Conservation (phyloP, 2,888 invertebrate species). For the Stenolophus ochropezus region DNA sequence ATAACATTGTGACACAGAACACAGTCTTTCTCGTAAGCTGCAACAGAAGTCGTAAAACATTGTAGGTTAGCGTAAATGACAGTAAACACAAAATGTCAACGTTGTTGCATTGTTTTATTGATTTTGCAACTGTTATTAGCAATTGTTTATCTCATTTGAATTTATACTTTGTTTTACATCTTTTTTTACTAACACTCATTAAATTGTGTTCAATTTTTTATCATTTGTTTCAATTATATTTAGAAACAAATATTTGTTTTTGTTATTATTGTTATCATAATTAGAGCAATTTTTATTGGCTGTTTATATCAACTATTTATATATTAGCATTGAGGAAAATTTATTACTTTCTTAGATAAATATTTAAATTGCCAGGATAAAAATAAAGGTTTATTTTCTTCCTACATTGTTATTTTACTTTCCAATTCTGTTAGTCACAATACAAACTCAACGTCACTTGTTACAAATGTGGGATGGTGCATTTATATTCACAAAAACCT, state of each 20-base stretch:
- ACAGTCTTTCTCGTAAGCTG: neutral
- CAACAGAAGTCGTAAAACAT: neutral
- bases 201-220: too few species aligned
- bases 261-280: conserved; percentile 34
- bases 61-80: neutral
- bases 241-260: neutral
- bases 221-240: too few species aligned
- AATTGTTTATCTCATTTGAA: neutral
- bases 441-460: too few species aligned
- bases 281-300: conserved; percentile 6
- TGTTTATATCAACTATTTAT: conserved; percentile 25
- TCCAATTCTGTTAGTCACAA: neutral
- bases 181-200: neutral
- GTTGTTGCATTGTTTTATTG: neutral
- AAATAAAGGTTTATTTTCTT: conserved; percentile 31
- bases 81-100: neutral
- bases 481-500: too few species aligned
- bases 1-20: neutral
- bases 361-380: conserved; percentile 18
- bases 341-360: conserved; percentile 33
- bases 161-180: neutral
- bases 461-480: too few species aligned
- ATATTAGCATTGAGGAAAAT: conserved; percentile 30
- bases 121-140: neutral
- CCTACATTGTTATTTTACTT: neutral